A percentile compares a stretch with the other conserved stretches of the same genome.
These are phyloP conservation scores for Epinotia nisella DNA, from an alignment of 2,888 invertebrate species.

Conservation along the genomic window DNA sequence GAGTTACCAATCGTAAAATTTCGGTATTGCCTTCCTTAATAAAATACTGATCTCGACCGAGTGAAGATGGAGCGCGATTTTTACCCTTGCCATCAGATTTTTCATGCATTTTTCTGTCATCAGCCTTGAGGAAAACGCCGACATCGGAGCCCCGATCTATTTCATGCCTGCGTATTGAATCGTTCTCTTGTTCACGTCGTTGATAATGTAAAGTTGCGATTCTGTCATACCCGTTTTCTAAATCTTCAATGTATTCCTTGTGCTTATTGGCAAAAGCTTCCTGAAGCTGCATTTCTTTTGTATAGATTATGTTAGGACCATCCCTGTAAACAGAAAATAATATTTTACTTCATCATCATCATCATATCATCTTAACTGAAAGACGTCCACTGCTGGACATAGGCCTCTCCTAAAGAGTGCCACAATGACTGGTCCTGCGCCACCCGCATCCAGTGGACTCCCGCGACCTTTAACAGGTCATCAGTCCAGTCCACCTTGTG, in stretches of 20 bases:
- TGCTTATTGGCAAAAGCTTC: constrained; percentile 79
- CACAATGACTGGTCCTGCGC: no score
- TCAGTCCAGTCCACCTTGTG: no score
- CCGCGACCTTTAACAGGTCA: no score
- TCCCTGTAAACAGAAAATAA: constrained; percentile 66
- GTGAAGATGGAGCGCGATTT: constrained; percentile 68
- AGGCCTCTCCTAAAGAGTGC: no score
- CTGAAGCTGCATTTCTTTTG: constrained; percentile 83
- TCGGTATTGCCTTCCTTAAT: constrained; percentile 94
- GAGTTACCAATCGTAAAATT: constrained; percentile 90
- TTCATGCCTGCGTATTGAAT: constrained; percentile 90
- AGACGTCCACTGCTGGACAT: no score
- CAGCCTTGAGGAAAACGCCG: constrained; percentile 78
- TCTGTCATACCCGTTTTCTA: constrained; percentile 84
- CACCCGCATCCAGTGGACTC: no score
- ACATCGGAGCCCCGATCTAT: constrained; percentile 90
- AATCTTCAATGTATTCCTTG: constrained; percentile 85
- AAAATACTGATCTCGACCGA: constrained; percentile 89
- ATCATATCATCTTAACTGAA: no score
- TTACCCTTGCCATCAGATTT: constrained; percentile 65
- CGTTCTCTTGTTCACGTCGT: constrained; percentile 86
- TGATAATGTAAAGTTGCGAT: constrained; percentile 80
- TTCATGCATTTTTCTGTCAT: constrained; percentile 63
- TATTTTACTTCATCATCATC: constrained; percentile 9
- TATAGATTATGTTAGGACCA: constrained; percentile 83